phyloP scores from a whole-genome alignment of 2,113 vertebrate genomes.

The Cynoglossus semilaevis region DNA sequence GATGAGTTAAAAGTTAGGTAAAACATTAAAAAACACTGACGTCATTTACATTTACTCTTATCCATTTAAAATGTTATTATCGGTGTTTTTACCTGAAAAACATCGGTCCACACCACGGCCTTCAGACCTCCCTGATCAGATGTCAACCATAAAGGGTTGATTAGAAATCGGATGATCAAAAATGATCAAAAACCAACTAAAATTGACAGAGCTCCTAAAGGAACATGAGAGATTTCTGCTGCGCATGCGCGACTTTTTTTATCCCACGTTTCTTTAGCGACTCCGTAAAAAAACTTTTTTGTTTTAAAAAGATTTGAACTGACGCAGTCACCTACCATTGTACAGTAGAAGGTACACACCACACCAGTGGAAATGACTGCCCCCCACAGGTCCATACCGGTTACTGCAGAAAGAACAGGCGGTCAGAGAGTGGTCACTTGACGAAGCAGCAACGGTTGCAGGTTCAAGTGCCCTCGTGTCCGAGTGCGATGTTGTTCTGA shows the following conservation, averaged over 20 bases:
- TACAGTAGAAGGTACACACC: constrained; percentile 91
- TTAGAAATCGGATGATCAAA: no score
- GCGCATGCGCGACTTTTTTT: no score
- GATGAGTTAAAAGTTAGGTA: no score
- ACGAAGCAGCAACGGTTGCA: constrained; percentile 6
- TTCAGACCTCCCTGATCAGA: constrained; percentile 85
- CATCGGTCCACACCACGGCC: constrained; percentile 92
- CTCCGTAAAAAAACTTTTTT: no score
- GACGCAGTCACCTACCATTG: constrained; percentile 75
- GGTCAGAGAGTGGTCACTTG: constrained; percentile 12
- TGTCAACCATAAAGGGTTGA: constrained; percentile 10
- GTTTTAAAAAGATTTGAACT: no score
- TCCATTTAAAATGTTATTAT: no score
- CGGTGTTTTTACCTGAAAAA: constrained; percentile 76
- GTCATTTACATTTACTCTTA: no score
- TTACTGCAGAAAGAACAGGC: constrained; percentile 74
- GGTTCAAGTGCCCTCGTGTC: constrained; percentile 19
- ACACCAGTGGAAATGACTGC: constrained; percentile 84
- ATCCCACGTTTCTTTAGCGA: no score
- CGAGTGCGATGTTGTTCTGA: constrained; percentile 9
- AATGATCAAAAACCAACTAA: no score
- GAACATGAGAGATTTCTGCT: no score
- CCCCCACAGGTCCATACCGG: constrained; percentile 86
- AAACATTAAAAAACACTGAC: no score
- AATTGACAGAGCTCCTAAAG: no score